Evolutionary conservation across 1,140 invertebrate species (phyloP).

Genomic region (Drosophila melanica): DNA sequence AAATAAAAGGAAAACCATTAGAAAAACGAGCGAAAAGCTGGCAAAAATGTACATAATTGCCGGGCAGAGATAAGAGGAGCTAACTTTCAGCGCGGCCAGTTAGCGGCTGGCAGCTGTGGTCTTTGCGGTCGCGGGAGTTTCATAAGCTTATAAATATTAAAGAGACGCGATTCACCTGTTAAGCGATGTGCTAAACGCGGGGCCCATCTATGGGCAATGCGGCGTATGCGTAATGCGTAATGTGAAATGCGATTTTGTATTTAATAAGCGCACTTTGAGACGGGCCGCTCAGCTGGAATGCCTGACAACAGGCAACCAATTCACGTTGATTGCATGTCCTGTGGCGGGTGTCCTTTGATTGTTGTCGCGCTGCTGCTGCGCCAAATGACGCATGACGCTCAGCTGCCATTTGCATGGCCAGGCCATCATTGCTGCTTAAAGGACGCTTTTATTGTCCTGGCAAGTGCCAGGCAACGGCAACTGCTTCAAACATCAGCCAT

Average conservation of each 20-base stretch:
- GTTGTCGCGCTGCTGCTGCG: slow-evolving; percentile 26
- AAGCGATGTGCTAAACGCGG: neutral
- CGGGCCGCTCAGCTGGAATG: too few relatives aligned
- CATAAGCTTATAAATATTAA: slow-evolving; percentile 67
- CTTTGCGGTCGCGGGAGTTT: slow-evolving; percentile 32
- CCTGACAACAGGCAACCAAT: slow-evolving; percentile 31
- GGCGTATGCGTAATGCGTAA: slow-evolving; percentile 49
- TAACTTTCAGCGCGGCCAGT: slow-evolving; percentile 33
- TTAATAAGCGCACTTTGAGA: slow-evolving; percentile 27
- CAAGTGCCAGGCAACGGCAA: slow-evolving; percentile 13
- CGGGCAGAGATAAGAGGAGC: slow-evolving; percentile 43
- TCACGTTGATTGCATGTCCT: slow-evolving; percentile 40
- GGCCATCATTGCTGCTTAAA: slow-evolving; percentile 52
- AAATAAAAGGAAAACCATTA: slow-evolving; percentile 35
- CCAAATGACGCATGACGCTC: slow-evolving; percentile 69
- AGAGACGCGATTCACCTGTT: slow-evolving; percentile 10
- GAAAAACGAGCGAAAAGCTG: slow-evolving; percentile 8
- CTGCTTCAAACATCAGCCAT: slow-evolving; percentile 18
- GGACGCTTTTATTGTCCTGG: slow-evolving; percentile 45
- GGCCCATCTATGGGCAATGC: neutral
- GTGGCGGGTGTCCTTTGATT: slow-evolving; percentile 29
- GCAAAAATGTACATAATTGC: slow-evolving; percentile 53
- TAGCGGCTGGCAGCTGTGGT: slow-evolving; percentile 34
- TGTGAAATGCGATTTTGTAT: slow-evolving; percentile 19
- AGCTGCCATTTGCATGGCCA: slow-evolving; percentile 60